Evolutionary conservation across 2,888 invertebrate genomes (phyloP).

Genomic region (Pegoplata infirma): DNA sequence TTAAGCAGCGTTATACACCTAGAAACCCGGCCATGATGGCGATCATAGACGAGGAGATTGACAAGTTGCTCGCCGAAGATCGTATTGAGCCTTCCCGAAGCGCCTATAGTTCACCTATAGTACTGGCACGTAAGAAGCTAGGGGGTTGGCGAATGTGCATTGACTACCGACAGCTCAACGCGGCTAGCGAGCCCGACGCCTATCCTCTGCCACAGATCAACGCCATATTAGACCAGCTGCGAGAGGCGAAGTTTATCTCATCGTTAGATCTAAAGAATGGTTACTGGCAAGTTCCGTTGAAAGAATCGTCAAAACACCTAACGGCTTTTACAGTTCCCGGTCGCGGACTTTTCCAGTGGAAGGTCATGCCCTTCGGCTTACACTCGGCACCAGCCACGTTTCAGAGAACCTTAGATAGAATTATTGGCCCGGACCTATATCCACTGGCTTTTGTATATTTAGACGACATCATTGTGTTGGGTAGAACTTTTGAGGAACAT

Average conservation of each 20-base stretch:
- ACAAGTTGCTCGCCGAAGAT: slow-evolving; percentile 9
- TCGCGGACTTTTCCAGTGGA: slow-evolving; percentile 15
- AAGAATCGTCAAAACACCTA: background rate
- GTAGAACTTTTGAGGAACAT: no score
- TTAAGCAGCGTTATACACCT: slow-evolving; percentile 44
- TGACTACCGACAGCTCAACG: slow-evolving; percentile 30
- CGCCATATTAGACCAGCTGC: slow-evolving; percentile 24
- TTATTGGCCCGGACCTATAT: slow-evolving; percentile 11
- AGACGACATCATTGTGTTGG: no score
- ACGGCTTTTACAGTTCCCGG: slow-evolving; percentile 28
- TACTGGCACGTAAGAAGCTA: slow-evolving; percentile 38
- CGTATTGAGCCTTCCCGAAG: slow-evolving; percentile 42
- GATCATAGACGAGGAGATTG: slow-evolving; percentile 30
- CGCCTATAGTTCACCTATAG: slow-evolving; percentile 40
- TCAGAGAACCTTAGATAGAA: slow-evolving; percentile 10
- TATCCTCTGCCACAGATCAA: slow-evolving; percentile 39
- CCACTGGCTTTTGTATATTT: background rate
- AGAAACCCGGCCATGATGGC: slow-evolving; percentile 44
- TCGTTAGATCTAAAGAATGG: slow-evolving; percentile 24
- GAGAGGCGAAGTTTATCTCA: slow-evolving; percentile 22
- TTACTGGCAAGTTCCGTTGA: slow-evolving; percentile 34
- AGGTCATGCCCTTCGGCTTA: slow-evolving; percentile 10
- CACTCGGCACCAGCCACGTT: slow-evolving; percentile 35
- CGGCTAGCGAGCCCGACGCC: slow-evolving; percentile 19
- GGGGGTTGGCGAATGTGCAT: slow-evolving; percentile 48